A percentile compares a stretch with the other conserved stretches of the same genome.
These are phyloP conservation scores for Leucophenga maculata DNA, from an alignment of 2,888 invertebrate species.

Conservation along the genomic window DNA sequence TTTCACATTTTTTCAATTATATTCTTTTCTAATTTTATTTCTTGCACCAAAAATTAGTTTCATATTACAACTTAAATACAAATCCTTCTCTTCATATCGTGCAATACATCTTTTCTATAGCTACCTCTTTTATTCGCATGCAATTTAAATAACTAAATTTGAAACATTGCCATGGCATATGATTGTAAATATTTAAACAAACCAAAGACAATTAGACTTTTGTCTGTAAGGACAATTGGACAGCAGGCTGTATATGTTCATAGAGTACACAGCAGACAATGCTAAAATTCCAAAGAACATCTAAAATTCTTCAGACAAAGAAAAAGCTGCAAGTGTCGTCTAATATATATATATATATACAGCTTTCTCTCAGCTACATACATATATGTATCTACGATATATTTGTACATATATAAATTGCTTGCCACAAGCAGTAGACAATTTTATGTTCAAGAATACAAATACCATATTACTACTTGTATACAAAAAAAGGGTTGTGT, in stretches of 20 bases:
- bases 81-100: too few species aligned
- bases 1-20: too few species aligned
- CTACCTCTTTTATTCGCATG: too few species aligned
- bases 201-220: conserved; percentile 24
- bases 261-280: conserved; percentile 17
- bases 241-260: background rate
- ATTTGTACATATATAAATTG: background rate
- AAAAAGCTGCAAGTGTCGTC: conserved; percentile 16
- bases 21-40: too few species aligned
- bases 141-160: conserved; percentile 10
- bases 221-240: conserved; percentile 11
- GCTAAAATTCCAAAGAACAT: conserved; percentile 19
- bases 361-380: background rate
- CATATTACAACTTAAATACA: too few species aligned
- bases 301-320: conserved; percentile 20
- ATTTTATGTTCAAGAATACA: conserved; percentile 18
- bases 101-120: too few species aligned
- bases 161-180: conserved; percentile 15
- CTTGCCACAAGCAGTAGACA: conserved; percentile 13
- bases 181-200: conserved; percentile 26
- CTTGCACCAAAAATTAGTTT: too few species aligned
- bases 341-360: background rate
- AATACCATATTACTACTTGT: background rate
- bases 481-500: background rate
- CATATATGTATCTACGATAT: background rate